Conservation (phyloP, 1,140 invertebrate species). For the Brachionus asplanchnoidis region DNA sequence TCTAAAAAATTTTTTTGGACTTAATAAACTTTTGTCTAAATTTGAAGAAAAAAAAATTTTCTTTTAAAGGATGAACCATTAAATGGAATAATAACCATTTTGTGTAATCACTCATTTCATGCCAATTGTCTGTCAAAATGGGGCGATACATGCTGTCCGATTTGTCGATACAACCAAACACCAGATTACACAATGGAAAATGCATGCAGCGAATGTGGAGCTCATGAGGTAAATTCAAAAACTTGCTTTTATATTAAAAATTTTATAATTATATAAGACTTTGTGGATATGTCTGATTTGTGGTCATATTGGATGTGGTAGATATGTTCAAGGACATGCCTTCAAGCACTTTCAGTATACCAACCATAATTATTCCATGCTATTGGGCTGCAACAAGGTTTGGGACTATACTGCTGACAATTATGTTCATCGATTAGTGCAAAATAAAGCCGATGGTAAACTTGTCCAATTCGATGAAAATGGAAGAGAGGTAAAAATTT, state of each 20-base stretch:
- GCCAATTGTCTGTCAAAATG: conserved; percentile 87
- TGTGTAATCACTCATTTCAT: conserved; percentile 98
- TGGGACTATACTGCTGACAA: conserved; percentile 98
- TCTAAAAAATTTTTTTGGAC: background rate
- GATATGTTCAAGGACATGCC: conserved; percentile 70
- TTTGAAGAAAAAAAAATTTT: background rate
- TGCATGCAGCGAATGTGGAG: conserved; percentile 74
- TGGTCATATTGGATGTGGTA: conserved; percentile 92
- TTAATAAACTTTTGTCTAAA: background rate
- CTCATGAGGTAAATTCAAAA: conserved; percentile 52
- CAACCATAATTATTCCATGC: conserved; percentile 92
- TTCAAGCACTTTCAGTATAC: conserved; percentile 84
- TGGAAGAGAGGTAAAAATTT: conserved; percentile 60
- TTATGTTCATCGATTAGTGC: conserved; percentile 90
- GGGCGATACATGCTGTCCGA: conserved; percentile 74
- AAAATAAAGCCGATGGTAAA: conserved; percentile 96
- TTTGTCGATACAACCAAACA: conserved; percentile 70
- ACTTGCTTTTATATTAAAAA: conserved; percentile 52
- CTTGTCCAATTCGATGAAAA: conserved; percentile 67
- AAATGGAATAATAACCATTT: conserved; percentile 89
- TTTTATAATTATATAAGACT: conserved; percentile 55
- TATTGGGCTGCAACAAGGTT: conserved; percentile 84
- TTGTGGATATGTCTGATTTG: conserved; percentile 99
- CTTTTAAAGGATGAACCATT: conserved; percentile 83
- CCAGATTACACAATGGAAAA: conserved; percentile 76